phyloP scores from a whole-genome alignment of 2,113 vertebrate genomes.

The Hippocampus guttulatus region DNA sequence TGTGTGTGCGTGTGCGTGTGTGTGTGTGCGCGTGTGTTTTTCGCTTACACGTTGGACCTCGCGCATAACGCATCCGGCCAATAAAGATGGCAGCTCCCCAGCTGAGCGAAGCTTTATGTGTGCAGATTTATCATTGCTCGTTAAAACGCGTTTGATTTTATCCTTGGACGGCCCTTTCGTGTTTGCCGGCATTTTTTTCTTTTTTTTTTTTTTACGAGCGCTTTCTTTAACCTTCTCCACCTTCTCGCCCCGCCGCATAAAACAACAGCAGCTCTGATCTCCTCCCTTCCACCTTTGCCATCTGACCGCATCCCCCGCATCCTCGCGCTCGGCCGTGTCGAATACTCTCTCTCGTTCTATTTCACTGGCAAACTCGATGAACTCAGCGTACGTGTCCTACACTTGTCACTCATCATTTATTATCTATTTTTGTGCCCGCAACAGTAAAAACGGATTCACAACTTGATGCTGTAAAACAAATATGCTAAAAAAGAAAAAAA shows the following conservation, averaged over 20 bases:
- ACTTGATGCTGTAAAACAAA: not conserved
- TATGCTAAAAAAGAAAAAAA: not conserved
- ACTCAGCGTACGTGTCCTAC: constrained; percentile 12
- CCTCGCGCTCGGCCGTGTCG: constrained; percentile 1
- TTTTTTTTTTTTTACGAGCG: constrained; percentile 41
- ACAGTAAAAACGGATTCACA: not conserved
- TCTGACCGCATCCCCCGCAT: constrained; percentile 2
- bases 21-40: not conserved
- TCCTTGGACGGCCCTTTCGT: constrained; percentile 39
- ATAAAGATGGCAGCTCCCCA: constrained; percentile 30
- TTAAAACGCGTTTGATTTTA: constrained; percentile 73
- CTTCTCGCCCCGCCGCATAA: constrained; percentile 37
- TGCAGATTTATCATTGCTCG: constrained; percentile 63
- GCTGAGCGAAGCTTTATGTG: constrained; percentile 42
- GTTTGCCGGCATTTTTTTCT: not conserved
- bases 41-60: constrained; percentile 5
- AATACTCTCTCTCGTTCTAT: constrained; percentile 43
- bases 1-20: not conserved
- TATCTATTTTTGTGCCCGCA: not conserved
- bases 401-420: not conserved
- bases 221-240: constrained; percentile 65
- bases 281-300: constrained; percentile 21
- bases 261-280: constrained; percentile 42
- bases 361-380: constrained; percentile 6
- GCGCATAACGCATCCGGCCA: constrained; percentile 10